Percentiles rank a stretch among this genome's conserved stretches.
Conservation (phyloP, 2,113 vertebrate species). For the Zingel zingel region DNA sequence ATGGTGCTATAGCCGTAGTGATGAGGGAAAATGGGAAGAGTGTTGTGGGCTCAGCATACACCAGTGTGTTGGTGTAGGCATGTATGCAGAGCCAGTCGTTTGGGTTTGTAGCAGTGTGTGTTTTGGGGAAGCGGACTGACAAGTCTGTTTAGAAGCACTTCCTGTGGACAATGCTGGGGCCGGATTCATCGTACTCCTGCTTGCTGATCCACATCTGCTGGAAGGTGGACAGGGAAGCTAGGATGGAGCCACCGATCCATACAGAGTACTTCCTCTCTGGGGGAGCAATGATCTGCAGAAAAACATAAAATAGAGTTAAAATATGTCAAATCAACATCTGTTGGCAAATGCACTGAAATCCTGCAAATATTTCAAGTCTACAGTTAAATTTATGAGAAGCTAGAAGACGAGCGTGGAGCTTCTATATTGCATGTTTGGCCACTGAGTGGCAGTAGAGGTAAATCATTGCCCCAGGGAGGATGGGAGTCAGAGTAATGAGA, state of each 20-base stretch:
- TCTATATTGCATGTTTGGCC: neutral
- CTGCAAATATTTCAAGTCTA: neutral
- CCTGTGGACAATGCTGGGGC: slow-evolving; percentile 99
- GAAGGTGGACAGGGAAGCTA: slow-evolving; percentile 99
- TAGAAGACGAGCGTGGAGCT: neutral
- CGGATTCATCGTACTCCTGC: slow-evolving; percentile 98
- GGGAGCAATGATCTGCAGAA: slow-evolving; percentile 95
- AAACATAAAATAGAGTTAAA: slow-evolving; percentile 49
- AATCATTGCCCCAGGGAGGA: neutral
- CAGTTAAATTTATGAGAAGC: neutral
- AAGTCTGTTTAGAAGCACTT: slow-evolving; percentile 99
- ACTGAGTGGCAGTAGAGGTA: slow-evolving; percentile 25
- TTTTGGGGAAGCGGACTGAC: slow-evolving; percentile 78
- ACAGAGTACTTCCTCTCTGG: slow-evolving; percentile 98
- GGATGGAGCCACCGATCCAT: slow-evolving; percentile 98
- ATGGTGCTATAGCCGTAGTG: slow-evolving; percentile 91
- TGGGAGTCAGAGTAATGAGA: slow-evolving; percentile 54
- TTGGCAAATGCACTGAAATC: neutral
- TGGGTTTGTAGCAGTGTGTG: slow-evolving; percentile 85
- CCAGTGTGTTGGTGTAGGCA: slow-evolving; percentile 70
- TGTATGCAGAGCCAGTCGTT: slow-evolving; percentile 84
- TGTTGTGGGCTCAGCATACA: slow-evolving; percentile 71
- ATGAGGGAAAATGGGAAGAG: slow-evolving; percentile 78
- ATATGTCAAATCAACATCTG: neutral
- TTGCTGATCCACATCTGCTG: slow-evolving; percentile 99